Conservation (phyloP, 2,113 vertebrate species). For the Crotalus viridis region DNA sequence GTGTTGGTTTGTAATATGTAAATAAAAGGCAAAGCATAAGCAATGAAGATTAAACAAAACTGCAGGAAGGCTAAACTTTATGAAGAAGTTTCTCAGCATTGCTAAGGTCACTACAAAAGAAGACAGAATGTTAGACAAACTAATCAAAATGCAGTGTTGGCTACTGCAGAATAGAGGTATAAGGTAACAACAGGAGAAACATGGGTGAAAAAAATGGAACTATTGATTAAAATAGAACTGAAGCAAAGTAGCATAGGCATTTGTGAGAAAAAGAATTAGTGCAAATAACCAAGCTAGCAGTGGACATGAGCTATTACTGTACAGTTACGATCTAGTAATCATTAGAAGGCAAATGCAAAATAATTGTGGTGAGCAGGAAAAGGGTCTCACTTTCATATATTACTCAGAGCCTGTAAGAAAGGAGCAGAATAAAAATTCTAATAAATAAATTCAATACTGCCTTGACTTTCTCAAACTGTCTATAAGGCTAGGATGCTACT, state of each 20-base stretch:
- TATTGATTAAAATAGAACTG: neutral
- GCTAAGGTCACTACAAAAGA: neutral
- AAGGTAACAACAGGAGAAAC: neutral
- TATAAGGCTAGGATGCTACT: neutral
- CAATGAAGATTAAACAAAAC: neutral
- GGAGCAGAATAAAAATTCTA: neutral
- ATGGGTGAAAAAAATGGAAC: neutral
- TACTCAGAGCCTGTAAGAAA: neutral
- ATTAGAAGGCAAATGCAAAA: neutral
- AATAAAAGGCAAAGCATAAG: neutral
- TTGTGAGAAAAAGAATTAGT: neutral
- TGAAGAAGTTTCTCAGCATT: neutral
- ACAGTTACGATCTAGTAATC: neutral
- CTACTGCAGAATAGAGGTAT: neutral
- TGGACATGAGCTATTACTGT: neutral
- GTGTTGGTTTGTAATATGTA: neutral
- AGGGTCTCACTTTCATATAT: neutral
- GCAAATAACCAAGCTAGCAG: neutral
- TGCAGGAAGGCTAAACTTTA: neutral
- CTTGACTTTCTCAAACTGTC: neutral
- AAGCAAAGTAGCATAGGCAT: neutral
- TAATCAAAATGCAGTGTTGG: neutral
- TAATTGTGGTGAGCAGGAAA: neutral
- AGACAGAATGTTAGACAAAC: neutral
- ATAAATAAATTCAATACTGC: neutral